Evolutionary conservation across 2,113 vertebrate species (phyloP).

Genomic region (Atrichornis clamosus): DNA sequence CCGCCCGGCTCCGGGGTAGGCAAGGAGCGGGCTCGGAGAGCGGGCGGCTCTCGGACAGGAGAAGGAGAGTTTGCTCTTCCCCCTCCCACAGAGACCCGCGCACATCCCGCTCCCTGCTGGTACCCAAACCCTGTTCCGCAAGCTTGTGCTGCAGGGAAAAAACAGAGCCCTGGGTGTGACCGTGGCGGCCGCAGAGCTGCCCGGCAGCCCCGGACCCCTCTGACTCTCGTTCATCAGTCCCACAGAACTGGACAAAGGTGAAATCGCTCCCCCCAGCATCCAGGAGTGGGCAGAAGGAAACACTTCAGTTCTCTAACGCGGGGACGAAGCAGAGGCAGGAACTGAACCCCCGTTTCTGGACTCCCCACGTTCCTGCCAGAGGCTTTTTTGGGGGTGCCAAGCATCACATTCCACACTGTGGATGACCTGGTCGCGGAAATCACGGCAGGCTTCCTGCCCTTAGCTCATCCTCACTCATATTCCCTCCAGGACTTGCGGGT

Average conservation of each 20-base stretch:
- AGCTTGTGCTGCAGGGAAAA: neutral
- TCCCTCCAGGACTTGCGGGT: rapidly evolving
- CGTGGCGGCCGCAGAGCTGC: neutral
- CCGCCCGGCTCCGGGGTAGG: neutral
- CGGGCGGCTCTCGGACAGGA: neutral
- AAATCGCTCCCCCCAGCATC: rapidly evolving
- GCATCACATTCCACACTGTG: rapidly evolving
- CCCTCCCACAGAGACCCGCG: rapidly evolving
- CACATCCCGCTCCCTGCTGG: rapidly evolving
- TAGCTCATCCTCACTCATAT: rapidly evolving
- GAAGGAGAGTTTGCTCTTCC: neutral
- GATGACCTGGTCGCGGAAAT: rapidly evolving
- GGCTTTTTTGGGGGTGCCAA: rapidly evolving
- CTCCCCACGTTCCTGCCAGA: rapidly evolving
- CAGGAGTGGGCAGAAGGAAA: rapidly evolving
- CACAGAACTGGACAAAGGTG: rapidly evolving
- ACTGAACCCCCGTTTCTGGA: rapidly evolving
- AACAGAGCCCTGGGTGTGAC: rapidly evolving
- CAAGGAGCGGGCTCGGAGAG: neutral
- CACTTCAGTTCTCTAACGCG: rapidly evolving
- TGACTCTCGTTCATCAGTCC: rapidly evolving
- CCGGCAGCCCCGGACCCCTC: rapidly evolving
- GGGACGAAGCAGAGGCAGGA: neutral
- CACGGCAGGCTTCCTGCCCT: rapidly evolving
- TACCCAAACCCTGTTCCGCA: rapidly evolving